A percentile compares a stretch with the other conserved stretches of the same genome.
Conservation (phyloP, 1,140 invertebrate species). For the Trichoplusia ni region DNA sequence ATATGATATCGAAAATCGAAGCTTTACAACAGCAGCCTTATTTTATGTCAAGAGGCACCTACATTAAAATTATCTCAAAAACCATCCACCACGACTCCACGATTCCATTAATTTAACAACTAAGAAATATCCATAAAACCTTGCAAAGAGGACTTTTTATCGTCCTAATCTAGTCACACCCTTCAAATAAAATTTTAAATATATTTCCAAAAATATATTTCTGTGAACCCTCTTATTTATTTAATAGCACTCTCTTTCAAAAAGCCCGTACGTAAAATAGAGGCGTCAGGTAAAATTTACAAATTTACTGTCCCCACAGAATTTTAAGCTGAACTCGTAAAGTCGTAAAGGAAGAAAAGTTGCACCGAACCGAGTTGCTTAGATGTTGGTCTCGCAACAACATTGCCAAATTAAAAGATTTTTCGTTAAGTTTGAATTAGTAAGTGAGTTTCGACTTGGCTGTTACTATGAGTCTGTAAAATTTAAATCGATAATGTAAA, state of each 20-base stretch:
- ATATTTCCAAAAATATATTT: constrained; percentile 16
- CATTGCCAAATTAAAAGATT: constrained; percentile 35
- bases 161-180: constrained; percentile 6
- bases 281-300: constrained; percentile 21
- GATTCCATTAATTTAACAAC: constrained; percentile 6
- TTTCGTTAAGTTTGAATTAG: constrained; percentile 36
- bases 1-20: too few species aligned
- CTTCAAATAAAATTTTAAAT: constrained; percentile 15
- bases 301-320: constrained; percentile 29
- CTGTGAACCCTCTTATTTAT: constrained; percentile 23
- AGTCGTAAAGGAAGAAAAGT: constrained; percentile 18
- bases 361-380: constrained; percentile 1
- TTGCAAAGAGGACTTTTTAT: neutral
- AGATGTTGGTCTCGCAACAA: constrained; percentile 12
- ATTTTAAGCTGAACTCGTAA: constrained; percentile 4
- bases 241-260: constrained; percentile 22
- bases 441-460: constrained; percentile 11
- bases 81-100: too few species aligned
- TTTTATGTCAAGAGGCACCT: too few species aligned
- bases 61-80: too few species aligned
- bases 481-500: neutral
- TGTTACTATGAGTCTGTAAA: neutral
- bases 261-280: neutral
- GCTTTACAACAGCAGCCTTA: too few species aligned
- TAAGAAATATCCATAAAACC: constrained; percentile 15